Base-by-base conservation (phyloP, 2,797 vertebrate genomes). In the Alectoris magna region DNA sequence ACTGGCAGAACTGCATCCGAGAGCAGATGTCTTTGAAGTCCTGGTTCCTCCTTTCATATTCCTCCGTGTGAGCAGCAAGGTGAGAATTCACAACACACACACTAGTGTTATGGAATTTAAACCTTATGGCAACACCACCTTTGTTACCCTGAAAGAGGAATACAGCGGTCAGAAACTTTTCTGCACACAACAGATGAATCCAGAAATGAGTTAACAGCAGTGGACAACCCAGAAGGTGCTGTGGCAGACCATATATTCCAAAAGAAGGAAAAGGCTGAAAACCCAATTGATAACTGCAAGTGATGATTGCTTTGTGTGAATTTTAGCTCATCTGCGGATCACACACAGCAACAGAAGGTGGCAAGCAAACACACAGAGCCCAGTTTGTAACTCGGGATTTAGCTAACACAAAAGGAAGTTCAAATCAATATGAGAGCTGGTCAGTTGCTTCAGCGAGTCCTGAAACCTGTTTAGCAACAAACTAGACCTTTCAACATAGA, bases 21-120 rank as follows among this genome's bases (percentile, higher is more conserved):
- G 98, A 98, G 96, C 99, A 99, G 95, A 99, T 99, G 89, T 99
- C 99, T 74, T 97, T 99, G 93, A 98, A 99, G 97, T 99, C 99
- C 95, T 99, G 99, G 97, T 99, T 99, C 48, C 99, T 98, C 87
- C 99, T 97, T 96, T 99, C 99, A 0, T 97, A 99, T 73, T 99
- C 99, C 81, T 99, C 99, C 0, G 93, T 97, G 94, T 99, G 99
- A 63, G 99, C 99, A 15, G 99, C 99, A 8, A 99, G 96, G 96
- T 99, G 99, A 63, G 98, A 98, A 90, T 99, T 99, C 91, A 99
- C 99, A 48, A 99, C n/a, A 27, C 99, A 99, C 95, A 99, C 84
- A 22, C 98, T 98, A 3, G 99, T 99, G 97, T 98, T 99, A 89
- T 99, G 99, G 95, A 99, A 98, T 51, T 97, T 98, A 97, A 99